Percentiles rank a stretch among this genome's conserved stretches.
Conservation (phyloP, 2,888 invertebrate species). For the Drosophila yooni region DNA sequence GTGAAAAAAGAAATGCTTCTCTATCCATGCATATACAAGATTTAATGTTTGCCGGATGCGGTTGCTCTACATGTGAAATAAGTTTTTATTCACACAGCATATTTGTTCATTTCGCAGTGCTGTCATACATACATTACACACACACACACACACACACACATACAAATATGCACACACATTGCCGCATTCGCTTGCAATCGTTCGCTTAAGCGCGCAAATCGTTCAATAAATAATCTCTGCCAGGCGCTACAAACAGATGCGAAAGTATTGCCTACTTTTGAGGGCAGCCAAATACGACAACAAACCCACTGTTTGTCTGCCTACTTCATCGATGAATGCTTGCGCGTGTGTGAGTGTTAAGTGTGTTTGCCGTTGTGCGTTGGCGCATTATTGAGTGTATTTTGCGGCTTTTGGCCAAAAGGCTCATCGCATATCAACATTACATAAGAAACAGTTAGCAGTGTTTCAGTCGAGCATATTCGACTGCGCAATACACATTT, state of each 20-base stretch:
- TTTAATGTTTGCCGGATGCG: neutral
- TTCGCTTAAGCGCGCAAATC: conserved; percentile 56
- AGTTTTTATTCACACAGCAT: conserved; percentile 31
- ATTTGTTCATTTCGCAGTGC: conserved; percentile 39
- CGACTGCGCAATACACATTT: neutral
- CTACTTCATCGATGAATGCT: conserved; percentile 34
- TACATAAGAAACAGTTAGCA: conserved; percentile 21
- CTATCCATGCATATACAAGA: neutral
- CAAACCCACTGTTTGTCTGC: conserved; percentile 27
- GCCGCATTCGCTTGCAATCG: conserved; percentile 35
- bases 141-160: conserved; percentile 2
- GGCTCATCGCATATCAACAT: conserved; percentile 41
- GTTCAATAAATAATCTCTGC: conserved; percentile 70
- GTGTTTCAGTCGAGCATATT: neutral
- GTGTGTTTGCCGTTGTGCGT: conserved; percentile 42
- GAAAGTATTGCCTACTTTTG: conserved; percentile 64
- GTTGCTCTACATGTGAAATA: conserved; percentile 5
- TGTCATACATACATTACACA: conserved; percentile 17
- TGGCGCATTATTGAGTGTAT: conserved; percentile 75
- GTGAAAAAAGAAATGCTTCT: neutral
- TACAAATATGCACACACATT: neutral
- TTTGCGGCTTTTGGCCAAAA: conserved; percentile 73
- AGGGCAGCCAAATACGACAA: conserved; percentile 18
- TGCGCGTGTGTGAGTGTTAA: conserved; percentile 13
- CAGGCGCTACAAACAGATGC: conserved; percentile 50